Percentiles rank a stretch among this genome's conserved stretches.
These are phyloP conservation scores for Apeltes quadracus DNA, from an alignment of 2,113 vertebrate species.

Conservation along the genomic window DNA sequence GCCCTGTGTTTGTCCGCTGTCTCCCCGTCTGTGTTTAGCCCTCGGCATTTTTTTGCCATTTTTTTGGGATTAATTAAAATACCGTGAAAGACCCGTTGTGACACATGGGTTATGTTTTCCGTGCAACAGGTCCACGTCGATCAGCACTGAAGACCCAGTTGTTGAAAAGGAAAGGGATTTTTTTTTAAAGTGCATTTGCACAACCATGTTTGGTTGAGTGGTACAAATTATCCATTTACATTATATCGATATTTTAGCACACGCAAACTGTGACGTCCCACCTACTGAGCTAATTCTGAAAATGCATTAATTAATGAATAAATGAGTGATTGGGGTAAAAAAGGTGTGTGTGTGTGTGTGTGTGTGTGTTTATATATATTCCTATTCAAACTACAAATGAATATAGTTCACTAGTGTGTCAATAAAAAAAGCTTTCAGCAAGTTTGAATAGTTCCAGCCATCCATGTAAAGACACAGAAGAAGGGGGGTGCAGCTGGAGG, in stretches of 20 bases:
- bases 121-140: not conserved
- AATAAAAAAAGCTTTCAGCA: too few species aligned
- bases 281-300: slow-evolving; percentile 4
- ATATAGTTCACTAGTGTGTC: too few species aligned
- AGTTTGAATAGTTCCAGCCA: not conserved
- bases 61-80: too few species aligned
- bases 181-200: slow-evolving; percentile 7
- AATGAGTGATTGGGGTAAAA: too few species aligned
- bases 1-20: too few species aligned
- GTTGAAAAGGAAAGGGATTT: not conserved
- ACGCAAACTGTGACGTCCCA: not conserved
- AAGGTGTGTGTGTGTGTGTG: too few species aligned
- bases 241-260: slow-evolving; percentile 35
- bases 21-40: too few species aligned
- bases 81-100: too few species aligned
- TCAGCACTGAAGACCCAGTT: not conserved
- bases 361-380: too few species aligned
- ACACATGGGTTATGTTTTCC: not conserved
- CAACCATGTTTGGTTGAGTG: not conserved
- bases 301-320: not conserved
- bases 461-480: not conserved
- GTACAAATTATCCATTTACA: slow-evolving; percentile 3
- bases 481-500: not conserved
- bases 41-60: too few species aligned
- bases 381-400: too few species aligned